Evolutionary conservation across 2,113 vertebrate genomes (phyloP).

Genomic region (Lucifuga dentata): DNA sequence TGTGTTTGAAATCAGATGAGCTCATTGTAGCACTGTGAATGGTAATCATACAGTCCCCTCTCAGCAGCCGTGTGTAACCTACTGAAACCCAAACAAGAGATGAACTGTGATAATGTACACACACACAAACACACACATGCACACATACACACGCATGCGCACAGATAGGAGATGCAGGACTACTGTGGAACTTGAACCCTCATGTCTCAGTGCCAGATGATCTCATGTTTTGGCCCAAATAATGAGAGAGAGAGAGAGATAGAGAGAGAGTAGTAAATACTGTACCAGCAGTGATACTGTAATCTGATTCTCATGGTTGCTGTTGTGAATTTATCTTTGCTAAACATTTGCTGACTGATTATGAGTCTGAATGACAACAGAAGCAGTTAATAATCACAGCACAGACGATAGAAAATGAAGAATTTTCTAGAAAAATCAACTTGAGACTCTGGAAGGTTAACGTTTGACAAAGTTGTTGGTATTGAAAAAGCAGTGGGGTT

Average conservation of each 20-base stretch:
- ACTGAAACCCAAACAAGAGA: slow-evolving; percentile 86
- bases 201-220: slow-evolving; percentile 78
- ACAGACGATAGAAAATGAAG: neutral
- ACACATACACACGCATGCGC: slow-evolving; percentile 33
- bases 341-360: neutral
- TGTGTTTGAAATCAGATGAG: slow-evolving; percentile 74
- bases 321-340: neutral
- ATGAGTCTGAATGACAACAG: neutral
- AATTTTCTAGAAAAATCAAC: too few relatives aligned
- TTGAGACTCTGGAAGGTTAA: too few relatives aligned
- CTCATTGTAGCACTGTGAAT: slow-evolving; percentile 82
- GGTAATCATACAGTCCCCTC: slow-evolving; percentile 81
- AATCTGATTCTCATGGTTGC: slow-evolving; percentile 12
- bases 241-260: neutral
- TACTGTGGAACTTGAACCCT: slow-evolving; percentile 83
- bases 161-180: slow-evolving; percentile 57
- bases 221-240: slow-evolving; percentile 76
- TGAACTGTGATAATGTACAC: slow-evolving; percentile 76
- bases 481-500: too few relatives aligned
- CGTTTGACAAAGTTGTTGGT: too few relatives aligned
- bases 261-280: slow-evolving; percentile 8
- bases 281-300: slow-evolving; percentile 17
- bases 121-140: slow-evolving; percentile 31
- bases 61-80: slow-evolving; percentile 81
- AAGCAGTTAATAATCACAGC: neutral